These are phyloP conservation scores for Aromia moschata DNA, from an alignment of 2,888 invertebrate genomes.

Conservation along the genomic window DNA sequence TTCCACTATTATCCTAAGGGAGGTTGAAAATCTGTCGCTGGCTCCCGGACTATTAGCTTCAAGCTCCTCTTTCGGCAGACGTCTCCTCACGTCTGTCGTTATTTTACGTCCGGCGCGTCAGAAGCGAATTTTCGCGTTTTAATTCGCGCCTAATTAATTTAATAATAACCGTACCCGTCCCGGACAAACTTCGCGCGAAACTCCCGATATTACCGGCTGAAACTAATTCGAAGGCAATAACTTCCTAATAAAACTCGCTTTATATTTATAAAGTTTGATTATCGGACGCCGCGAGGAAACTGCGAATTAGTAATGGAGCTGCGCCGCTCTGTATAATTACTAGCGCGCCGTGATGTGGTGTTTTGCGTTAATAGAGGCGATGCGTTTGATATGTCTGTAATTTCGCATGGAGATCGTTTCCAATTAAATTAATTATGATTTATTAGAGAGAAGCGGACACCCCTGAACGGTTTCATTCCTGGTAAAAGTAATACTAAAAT, in stretches of 20 bases:
- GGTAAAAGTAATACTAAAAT: too few species aligned
- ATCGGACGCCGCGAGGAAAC: neutral
- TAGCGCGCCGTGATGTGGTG: neutral
- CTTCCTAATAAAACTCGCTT: neutral
- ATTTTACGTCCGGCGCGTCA: neutral
- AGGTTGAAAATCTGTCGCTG: too few species aligned
- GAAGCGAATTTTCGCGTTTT: conserved; percentile 1
- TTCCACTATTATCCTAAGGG: too few species aligned
- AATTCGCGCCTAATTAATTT: conserved; percentile 6
- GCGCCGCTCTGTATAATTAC: neutral
- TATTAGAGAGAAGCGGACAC: too few species aligned
- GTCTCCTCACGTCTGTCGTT: neutral
- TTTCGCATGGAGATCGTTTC: neutral
- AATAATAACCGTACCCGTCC: neutral
- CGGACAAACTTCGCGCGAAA: neutral
- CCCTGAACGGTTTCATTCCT: too few species aligned
- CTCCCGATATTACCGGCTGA: neutral
- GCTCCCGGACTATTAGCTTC: too few species aligned
- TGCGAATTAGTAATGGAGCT: neutral
- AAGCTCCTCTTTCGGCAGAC: neutral
- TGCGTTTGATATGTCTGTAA: neutral
- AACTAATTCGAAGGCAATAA: neutral
- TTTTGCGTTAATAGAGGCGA: neutral
- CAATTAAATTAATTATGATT: neutral
- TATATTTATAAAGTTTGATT: neutral